Evolutionary conservation across 2,888 invertebrate genomes (phyloP).

Genomic region (Pseudeuparius sepicola): DNA sequence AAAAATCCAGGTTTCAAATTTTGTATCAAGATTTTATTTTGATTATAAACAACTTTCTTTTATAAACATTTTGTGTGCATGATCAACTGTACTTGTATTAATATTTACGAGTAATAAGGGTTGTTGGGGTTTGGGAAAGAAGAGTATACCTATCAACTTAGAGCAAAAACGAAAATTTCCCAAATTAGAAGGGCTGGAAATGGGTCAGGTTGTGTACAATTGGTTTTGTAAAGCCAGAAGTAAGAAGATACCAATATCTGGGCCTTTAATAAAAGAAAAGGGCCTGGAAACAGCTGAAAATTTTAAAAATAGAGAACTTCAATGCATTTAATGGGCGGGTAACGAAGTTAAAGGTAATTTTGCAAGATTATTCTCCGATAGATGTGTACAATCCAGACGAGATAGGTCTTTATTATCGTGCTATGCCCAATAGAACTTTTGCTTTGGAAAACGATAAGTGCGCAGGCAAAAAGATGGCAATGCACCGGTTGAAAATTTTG

Average conservation of each 20-base stretch:
- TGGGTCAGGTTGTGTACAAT: conserved; percentile 1
- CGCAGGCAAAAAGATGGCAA: conserved; percentile 10
- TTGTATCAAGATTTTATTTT: too few species aligned
- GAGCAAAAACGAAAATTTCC: conserved; percentile 16
- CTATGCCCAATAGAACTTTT: conserved; percentile 6
- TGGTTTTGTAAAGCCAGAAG: conserved; percentile 2
- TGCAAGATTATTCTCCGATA: conserved; percentile 9
- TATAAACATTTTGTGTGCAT: too few species aligned
- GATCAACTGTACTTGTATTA: too few species aligned
- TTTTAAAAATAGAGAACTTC: conserved; percentile 8
- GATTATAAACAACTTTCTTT: too few species aligned
- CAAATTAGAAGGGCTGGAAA: conserved; percentile 11
- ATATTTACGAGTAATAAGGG: too few species aligned
- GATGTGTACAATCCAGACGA: conserved; percentile 12
- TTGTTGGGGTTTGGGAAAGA: too few species aligned
- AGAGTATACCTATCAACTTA: too few species aligned
- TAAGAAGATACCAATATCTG: conserved; percentile 5
- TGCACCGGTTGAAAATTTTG: conserved; percentile 18
- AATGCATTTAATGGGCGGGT: conserved; percentile 14
- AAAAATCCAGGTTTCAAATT: too few species aligned
- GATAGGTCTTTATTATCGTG: conserved; percentile 5
- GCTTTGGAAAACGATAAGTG: conserved; percentile 10
- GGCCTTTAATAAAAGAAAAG: conserved; percentile 14
- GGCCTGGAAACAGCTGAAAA: conserved; percentile 8
- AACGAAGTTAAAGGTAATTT: conserved; percentile 6